A percentile compares a stretch with the other conserved stretches of the same genome.
phyloP scores from a whole-genome alignment of 2,888 invertebrate genomes.

The Cryptocheilus praepositus region DNA sequence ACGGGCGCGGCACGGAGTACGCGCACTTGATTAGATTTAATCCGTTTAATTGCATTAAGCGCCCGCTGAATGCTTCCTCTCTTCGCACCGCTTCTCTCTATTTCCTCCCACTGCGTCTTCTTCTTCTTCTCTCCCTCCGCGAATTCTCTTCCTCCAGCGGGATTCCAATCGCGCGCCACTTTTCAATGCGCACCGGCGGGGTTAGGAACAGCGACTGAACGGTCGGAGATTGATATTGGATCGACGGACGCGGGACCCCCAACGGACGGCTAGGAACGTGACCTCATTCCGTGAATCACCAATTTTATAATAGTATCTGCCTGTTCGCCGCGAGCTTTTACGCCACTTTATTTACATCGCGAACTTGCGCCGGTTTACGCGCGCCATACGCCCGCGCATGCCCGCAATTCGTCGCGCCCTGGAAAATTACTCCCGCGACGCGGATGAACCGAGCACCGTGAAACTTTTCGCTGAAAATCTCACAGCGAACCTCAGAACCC shows the following conservation, averaged over 20 bases:
- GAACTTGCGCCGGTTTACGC: no score
- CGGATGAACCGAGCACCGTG: no score
- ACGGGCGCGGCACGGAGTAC: no score
- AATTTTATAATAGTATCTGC: constrained; percentile 71
- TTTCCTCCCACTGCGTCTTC: background rate
- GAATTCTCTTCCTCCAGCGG: background rate
- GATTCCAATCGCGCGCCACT: constrained; percentile 7
- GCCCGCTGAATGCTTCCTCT: constrained; percentile 2
- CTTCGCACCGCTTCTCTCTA: background rate
- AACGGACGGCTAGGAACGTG: constrained; percentile 59
- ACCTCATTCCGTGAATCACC: constrained; percentile 71
- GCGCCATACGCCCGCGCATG: background rate
- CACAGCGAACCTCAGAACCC: no score
- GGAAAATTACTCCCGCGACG: background rate
- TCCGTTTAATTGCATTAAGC: constrained; percentile 8
- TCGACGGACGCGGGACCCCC: constrained; percentile 53
- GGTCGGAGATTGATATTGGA: constrained; percentile 60
- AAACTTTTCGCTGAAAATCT: no score
- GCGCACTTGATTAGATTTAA: background rate
- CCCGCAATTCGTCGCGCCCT: background rate
- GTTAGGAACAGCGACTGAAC: constrained; percentile 71
- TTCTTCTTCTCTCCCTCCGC: background rate
- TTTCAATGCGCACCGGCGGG: constrained; percentile 41
- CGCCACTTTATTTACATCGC: constrained; percentile 47
- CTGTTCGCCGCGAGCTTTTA: constrained; percentile 50